These are phyloP conservation scores for Amazona ochrocephala DNA, from an alignment of 2,797 vertebrate species.

Conservation along the genomic window DNA sequence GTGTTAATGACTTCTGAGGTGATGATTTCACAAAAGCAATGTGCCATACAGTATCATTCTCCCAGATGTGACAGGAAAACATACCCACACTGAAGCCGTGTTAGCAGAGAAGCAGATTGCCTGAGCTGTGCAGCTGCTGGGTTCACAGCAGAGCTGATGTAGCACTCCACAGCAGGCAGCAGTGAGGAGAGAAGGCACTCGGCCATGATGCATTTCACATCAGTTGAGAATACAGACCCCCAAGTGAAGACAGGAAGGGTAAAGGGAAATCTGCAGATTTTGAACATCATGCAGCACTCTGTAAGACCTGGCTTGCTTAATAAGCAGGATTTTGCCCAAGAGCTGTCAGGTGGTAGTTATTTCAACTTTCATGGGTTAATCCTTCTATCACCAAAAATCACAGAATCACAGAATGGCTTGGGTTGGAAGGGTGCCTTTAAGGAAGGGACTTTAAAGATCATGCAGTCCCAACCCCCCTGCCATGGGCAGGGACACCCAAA, in stretches of 20 bases:
- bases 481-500: neutral
- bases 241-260: neutral
- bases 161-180: neutral
- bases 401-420: neutral
- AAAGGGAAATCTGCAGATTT: neutral
- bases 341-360: neutral
- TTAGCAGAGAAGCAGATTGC: slow-evolving; percentile 18
- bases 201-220: neutral
- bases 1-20: neutral
- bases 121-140: slow-evolving; percentile 28
- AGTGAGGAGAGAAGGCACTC: neutral
- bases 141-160: neutral
- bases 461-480: neutral
- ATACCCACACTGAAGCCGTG: neutral
- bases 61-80: neutral
- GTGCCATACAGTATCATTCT: neutral
- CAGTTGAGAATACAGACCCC: neutral
- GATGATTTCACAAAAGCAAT: neutral
- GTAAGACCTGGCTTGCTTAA: neutral
- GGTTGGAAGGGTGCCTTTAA: neutral
- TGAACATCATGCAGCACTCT: neutral
- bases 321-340: neutral
- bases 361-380: neutral
- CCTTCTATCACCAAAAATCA: neutral
- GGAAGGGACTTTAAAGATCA: neutral